Evolutionary conservation across 1,140 invertebrate species (phyloP).

Genomic region (Trichonephila clavipes): DNA sequence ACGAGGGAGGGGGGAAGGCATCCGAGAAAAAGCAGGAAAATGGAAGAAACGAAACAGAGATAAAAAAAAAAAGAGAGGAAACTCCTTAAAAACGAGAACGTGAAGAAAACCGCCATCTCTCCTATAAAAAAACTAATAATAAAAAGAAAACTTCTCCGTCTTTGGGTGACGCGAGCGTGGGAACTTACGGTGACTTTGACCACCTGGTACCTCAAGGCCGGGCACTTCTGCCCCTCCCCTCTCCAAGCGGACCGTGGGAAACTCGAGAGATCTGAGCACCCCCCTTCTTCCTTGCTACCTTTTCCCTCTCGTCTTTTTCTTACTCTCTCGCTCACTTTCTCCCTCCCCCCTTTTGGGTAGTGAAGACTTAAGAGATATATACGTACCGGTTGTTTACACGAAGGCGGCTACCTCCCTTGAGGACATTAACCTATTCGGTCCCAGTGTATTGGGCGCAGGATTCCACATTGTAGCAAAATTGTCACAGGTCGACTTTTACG

Average conservation of each 20-base stretch:
- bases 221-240: constrained; percentile 46
- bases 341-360: neutral
- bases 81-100: constrained; percentile 49
- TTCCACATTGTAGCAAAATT: neutral
- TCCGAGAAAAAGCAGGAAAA: neutral
- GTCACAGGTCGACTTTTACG: neutral
- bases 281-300: constrained; percentile 52
- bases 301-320: constrained; percentile 59
- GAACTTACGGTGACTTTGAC: constrained; percentile 75
- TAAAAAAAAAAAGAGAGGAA: constrained; percentile 48
- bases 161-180: constrained; percentile 75
- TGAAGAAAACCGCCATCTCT: constrained; percentile 25
- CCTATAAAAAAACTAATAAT: neutral
- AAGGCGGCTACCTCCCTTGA: constrained; percentile 55
- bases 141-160: constrained; percentile 47
- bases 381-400: constrained; percentile 74
- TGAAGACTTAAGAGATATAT: neutral
- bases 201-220: constrained; percentile 74
- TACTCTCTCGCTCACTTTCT: constrained; percentile 11
- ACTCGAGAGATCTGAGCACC: neutral
- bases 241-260: constrained; percentile 66
- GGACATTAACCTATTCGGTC: constrained; percentile 66
- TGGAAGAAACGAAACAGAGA: constrained; percentile 81
- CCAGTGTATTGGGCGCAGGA: constrained; percentile 37
- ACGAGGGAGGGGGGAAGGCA: neutral